A percentile compares a stretch with the other conserved stretches of the same genome.
These are phyloP conservation scores for Sisyra nigra DNA, from an alignment of 2,888 invertebrate genomes.

Conservation along the genomic window DNA sequence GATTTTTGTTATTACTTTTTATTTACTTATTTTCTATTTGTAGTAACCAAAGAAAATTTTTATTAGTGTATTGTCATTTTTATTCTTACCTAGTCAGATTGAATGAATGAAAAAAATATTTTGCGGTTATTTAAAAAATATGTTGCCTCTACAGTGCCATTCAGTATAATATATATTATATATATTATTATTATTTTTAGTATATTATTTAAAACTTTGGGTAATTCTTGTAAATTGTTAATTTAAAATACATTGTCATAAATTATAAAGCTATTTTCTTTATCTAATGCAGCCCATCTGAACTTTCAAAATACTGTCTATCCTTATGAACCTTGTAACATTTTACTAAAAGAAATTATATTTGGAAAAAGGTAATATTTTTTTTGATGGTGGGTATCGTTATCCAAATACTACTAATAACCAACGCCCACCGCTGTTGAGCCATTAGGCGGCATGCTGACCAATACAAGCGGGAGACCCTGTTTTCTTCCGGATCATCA, in stretches of 20 bases:
- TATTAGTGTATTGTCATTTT: conserved; percentile 1
- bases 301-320: neutral
- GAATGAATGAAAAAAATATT: neutral
- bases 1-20: neutral
- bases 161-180: conserved; percentile 2
- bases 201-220: neutral
- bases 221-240: conserved; percentile 1
- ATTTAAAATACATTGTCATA: conserved; percentile 4
- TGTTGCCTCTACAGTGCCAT: conserved; percentile 4
- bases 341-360: too few relatives aligned
- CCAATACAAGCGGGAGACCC: too few relatives aligned
- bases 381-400: too few relatives aligned
- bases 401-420: too few relatives aligned
- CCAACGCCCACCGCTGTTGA: too few relatives aligned
- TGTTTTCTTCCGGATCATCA: too few relatives aligned
- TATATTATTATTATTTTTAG: conserved; percentile 1
- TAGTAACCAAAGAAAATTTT: neutral
- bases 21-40: neutral
- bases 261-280: neutral
- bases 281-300: neutral
- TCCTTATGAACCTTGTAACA: too few relatives aligned
- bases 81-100: neutral
- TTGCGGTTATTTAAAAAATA: neutral
- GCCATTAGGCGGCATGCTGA: too few relatives aligned
- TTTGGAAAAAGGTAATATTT: too few relatives aligned